Percentiles rank a stretch among this genome's conserved stretches.
These are phyloP conservation scores for Psittacula derbiana DNA, from an alignment of 2,797 vertebrate species.

Conservation along the genomic window DNA sequence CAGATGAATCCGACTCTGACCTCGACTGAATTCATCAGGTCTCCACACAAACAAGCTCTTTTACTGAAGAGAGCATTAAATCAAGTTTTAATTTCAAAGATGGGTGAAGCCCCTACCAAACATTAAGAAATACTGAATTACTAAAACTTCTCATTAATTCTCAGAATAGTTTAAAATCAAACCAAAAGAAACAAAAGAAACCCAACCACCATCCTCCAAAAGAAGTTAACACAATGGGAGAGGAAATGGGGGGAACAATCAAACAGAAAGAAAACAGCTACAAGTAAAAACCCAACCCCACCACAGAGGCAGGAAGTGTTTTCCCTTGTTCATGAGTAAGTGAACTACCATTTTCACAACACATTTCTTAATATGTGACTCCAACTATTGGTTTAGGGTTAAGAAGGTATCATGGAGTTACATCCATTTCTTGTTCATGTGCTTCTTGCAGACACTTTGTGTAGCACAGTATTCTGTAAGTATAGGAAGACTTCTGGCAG, in stretches of 20 bases:
- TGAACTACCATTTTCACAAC: not conserved
- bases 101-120: not conserved
- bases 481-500: not conserved
- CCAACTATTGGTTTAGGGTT: not conserved
- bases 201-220: not conserved
- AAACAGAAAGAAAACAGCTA: not conserved
- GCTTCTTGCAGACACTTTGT: not conserved
- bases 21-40: not conserved
- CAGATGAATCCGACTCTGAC: not conserved
- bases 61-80: not conserved
- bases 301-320: not conserved
- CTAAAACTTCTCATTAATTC: not conserved
- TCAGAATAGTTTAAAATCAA: not conserved
- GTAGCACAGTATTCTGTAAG: not conserved
- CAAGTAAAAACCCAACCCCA: not conserved
- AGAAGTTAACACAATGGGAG: not conserved
- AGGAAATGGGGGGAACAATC: not conserved
- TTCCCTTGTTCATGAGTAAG: not conserved
- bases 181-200: not conserved
- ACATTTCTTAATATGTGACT: not conserved
- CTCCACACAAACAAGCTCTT: not conserved
- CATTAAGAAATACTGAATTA: not conserved
- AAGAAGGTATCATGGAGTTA: not conserved
- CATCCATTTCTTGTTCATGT: accelerated
- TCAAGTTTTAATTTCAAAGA: not conserved